These are phyloP conservation scores for Darevskia nairensis DNA, from an alignment of 2,797 vertebrate species.

Conservation along the genomic window DNA sequence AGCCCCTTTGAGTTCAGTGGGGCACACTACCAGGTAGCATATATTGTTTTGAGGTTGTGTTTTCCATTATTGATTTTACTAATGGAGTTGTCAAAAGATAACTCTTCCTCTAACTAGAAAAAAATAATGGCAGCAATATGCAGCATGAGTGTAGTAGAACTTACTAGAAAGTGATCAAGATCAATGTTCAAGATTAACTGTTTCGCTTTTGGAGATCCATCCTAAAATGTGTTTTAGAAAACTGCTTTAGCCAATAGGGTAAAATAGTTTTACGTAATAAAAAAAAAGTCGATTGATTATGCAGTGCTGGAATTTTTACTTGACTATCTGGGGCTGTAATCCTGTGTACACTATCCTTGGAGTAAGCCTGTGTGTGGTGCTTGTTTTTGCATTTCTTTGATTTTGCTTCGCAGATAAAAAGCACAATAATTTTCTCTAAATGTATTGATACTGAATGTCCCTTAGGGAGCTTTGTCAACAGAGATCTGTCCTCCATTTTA, in stretches of 20 bases:
- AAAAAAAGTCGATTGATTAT: neutral
- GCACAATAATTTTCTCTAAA: conserved; percentile 30
- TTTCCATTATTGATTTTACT: neutral
- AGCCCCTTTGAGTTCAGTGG: too few species aligned
- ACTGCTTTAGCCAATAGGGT: conserved; percentile 34
- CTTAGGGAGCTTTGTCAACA: conserved; percentile 27
- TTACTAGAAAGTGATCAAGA: neutral
- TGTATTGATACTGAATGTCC: neutral
- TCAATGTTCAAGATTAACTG: neutral
- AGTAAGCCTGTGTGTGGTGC: neutral
- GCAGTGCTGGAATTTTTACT: conserved; percentile 11
- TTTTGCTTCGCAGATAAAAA: conserved; percentile 39
- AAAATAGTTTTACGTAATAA: conserved; percentile 22
- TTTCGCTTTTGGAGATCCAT: conserved; percentile 19
- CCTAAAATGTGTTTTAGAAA: conserved; percentile 1
- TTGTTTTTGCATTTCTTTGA: neutral
- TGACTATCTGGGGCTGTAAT: neutral
- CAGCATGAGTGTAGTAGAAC: neutral
- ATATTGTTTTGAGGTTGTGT: neutral
- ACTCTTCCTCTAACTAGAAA: neutral
- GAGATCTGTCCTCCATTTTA: conserved; percentile 36
- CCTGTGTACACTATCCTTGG: neutral
- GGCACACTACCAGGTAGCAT: neutral
- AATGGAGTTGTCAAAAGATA: neutral
- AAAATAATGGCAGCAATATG: neutral